Base-by-base conservation (phyloP, 2,113 vertebrate species). In the Anguilla japonica region DNA sequence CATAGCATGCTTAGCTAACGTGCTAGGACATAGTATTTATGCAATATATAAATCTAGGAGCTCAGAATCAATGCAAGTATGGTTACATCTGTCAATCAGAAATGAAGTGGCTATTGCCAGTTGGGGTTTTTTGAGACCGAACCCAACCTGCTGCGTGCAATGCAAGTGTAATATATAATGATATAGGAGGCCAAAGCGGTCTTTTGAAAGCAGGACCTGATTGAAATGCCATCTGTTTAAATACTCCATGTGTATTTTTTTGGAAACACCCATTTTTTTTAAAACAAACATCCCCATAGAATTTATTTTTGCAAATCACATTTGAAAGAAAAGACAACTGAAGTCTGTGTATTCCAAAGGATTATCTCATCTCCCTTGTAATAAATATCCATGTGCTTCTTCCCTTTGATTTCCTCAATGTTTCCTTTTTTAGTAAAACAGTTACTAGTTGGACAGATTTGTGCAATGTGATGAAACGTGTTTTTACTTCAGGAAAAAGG, bases 301-400 rank as follows among this genome's bases (percentile, higher is more conserved):
- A 75, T 29, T 16, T 34, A 39, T 84, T 71, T 71, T 2, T 41
- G 40, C 53, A 34, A 71, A 71, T 41, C 40, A 71, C 39, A 75
- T n/a, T 75, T 83, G 5, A 57, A 83, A 71, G 3, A 84, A 29
- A 13, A 13, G 71, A 75, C 26, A 50, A 71, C 83, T 41, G 34
- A 71, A 71, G 22, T 67, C 34, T 22, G 5, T 26, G 18, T 83
- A 40, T 60, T 67, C 7, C 5, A 75, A 75, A 34, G 5, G n/a
- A 34, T 41, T 83, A 53, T 83, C 39, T 67, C 9, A 71, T 60
- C 83, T 46, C 63, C 46, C 20, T 39, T 84, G 71, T 87, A 83
- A 88, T 90, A 88, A 88, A 89, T 87, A 85, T 60, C 86, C 71
- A 87, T 86, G 85, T 81, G 41, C 53, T 53, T 83, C 82, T 85